Conservation (phyloP, 2,888 invertebrate genomes). For the Hofmannophila pseudospretella region DNA sequence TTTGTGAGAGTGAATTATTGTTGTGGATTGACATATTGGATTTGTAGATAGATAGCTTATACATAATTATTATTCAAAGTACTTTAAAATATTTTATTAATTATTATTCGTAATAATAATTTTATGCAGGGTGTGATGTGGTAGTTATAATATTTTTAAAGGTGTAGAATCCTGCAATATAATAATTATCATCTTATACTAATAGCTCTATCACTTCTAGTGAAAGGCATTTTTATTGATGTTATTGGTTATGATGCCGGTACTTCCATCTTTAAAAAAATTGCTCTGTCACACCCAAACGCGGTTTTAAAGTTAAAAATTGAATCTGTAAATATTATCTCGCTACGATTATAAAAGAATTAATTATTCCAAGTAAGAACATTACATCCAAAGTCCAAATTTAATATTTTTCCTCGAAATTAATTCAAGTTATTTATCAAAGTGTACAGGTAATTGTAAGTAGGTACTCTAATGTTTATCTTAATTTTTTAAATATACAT, state of each 20-base stretch:
- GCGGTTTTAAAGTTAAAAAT: constrained; percentile 33
- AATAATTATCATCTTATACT: no score
- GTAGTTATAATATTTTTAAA: neutral
- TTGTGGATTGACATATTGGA: constrained; percentile 29
- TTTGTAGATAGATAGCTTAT: constrained; percentile 41
- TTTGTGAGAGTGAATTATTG: constrained; percentile 30
- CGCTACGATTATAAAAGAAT: constrained; percentile 37
- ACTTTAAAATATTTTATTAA: constrained; percentile 47
- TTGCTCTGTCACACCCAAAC: constrained; percentile 22
- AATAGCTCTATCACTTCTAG: no score
- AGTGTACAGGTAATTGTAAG: constrained; percentile 73
- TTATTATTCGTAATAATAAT: constrained; percentile 32
- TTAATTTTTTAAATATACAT: constrained; percentile 74
- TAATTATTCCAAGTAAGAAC: constrained; percentile 42
- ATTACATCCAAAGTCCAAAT: constrained; percentile 57
- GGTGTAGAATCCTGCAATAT: neutral
- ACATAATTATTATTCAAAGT: constrained; percentile 40
- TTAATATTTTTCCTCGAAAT: constrained; percentile 47
- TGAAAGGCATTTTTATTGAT: no score
- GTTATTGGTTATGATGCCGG: no score
- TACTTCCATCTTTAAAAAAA: constrained; percentile 4
- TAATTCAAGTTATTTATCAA: constrained; percentile 62
- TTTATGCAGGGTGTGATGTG: neutral
- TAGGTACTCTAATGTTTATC: constrained; percentile 67
- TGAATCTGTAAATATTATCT: constrained; percentile 56